Evolutionary conservation across 1,140 invertebrate genomes (phyloP), one percentile per base, ranked within the genome.

Genomic region (Cataglyphis hispanica): DNA sequence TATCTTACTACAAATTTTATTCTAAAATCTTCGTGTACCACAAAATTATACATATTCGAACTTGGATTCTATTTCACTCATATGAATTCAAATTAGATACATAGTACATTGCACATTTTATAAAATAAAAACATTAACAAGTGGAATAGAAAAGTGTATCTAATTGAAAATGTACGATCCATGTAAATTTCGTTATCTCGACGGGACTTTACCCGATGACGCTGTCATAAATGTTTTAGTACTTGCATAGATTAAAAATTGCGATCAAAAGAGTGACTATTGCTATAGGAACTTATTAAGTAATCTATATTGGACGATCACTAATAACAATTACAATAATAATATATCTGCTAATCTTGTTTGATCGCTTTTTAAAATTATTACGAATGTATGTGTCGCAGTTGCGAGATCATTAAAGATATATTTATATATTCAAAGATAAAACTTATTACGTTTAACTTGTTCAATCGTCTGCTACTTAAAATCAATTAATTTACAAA

Each of bases 181-280:
- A 72, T 16, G 10, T 37, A 74, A 75, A 60, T 60, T 75, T 60
- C 8, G 34, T 75, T 60, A 75, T 25, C 34, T 75, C 34, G 8
- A 10, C 2, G 58, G 22, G 3, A 75, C 22, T 60, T 40, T 75
- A 25, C 34, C 37, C 72, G 53, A 60, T 75, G 56, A 75, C 50
- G n/a, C 37, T 72, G 2, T 72, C 10, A 74, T 58, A 58, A 34
- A 75, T 25, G 16, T 3, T 75, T 10, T 75, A 58, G 1, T 31
- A 19, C 31, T n/a, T 4, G 13, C 22, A 22, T 75, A 8, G 34
- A 56, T 22, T 50, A n/a, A 60, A 60, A 60, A 16, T 75, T 0
- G 22, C 19, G 31, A 74, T 31, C 11, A 74, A 74, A 16, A n/a
- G 8, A 75, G 1, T 22, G 34, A 60, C 22, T 37, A n/a, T 58